Conservation (phyloP, 2,888 invertebrate species). For the Drosophila infuscata region DNA sequence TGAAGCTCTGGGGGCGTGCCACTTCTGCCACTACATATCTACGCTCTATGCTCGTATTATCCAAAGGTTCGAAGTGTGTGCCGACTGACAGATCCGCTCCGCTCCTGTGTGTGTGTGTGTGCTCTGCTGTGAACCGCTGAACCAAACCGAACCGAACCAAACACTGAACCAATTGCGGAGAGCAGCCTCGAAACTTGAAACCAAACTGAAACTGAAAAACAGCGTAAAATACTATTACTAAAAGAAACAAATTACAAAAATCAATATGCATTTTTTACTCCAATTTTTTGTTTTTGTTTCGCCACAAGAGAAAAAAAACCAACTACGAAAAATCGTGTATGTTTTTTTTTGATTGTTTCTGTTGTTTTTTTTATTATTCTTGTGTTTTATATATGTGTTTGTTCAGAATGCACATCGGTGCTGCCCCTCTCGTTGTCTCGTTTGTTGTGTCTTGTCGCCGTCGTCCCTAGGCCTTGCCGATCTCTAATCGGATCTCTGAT, state of each 20-base stretch:
- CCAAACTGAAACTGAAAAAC: slow-evolving; percentile 27
- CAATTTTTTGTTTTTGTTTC: slow-evolving; percentile 22
- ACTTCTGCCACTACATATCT: slow-evolving; percentile 66
- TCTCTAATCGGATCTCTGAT: slow-evolving; percentile 52
- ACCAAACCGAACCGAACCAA: slow-evolving; percentile 33
- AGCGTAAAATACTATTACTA: slow-evolving; percentile 39
- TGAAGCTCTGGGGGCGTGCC: slow-evolving; percentile 55
- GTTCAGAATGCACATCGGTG: slow-evolving; percentile 75
- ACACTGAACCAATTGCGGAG: slow-evolving; percentile 51
- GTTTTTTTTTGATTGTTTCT: background rate
- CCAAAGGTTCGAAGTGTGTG: slow-evolving; percentile 76
- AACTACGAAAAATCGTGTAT: slow-evolving; percentile 46
- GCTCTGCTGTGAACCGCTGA: slow-evolving; percentile 68
- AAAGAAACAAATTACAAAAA: slow-evolving; percentile 18
- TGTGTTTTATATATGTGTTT: slow-evolving; percentile 75
- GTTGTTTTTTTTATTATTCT: background rate
- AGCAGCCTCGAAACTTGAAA: slow-evolving; percentile 36
- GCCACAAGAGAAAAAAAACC: background rate
- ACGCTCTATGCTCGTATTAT: slow-evolving; percentile 81
- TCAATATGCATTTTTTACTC: slow-evolving; percentile 24
- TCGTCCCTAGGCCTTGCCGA: slow-evolving; percentile 57
- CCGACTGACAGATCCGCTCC: slow-evolving; percentile 68
- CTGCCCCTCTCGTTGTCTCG: slow-evolving; percentile 36
- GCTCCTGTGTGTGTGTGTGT: slow-evolving; percentile 39
- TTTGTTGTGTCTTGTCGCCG: slow-evolving; percentile 65